Evolutionary conservation across 2,888 invertebrate genomes (phyloP), one percentile per base, ranked within the genome.

Genomic region (Microplitis manilae): DNA sequence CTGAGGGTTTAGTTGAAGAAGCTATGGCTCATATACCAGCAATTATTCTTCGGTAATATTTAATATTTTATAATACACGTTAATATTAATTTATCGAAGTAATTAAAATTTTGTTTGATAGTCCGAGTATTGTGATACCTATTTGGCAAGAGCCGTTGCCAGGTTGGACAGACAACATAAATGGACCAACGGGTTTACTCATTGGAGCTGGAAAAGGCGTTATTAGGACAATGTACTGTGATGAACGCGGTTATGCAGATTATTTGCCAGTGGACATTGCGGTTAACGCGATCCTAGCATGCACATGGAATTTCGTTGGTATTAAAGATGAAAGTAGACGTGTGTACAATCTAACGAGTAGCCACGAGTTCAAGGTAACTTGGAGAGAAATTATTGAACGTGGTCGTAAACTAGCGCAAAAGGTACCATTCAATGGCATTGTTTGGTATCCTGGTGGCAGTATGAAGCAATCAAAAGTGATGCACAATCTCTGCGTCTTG

Each of bases 131-230:
- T 93, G 95, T 98, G 30, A 96, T 97, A 78, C 97, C 97, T 1
- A 92, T 96, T 67, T 96, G 95, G 95, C 94, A 93, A 85, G 95
- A 96, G 62, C 96, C 96, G 0, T 86, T 96, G 0, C 95, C 96
- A 0, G 97, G 96, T 6, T 96, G 97, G 97, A 96, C 97, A 0
- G 97, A 98, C 88, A 98, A 97, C 85, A 95, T 96, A 75, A 97
- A 97, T 86, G 97, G 97, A n/a, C 97, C 97, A 0, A 95, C 95
- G 0, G 97, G 97, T 6, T 91, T 96, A 1, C 90, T 97, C 4
- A 95, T 94, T 73, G 86, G 94, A 5, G 96, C 96, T 6, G 96
- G 97, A 8, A 97, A 97, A 87, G 97, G 97, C 0, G 95, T 97
- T 0, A 93, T 97, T 79, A 92, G 97, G n/a, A 94, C 96, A 0